Percentiles rank a stretch among this genome's conserved stretches.
Evolutionary conservation across 2,888 invertebrate species (phyloP).

Genomic region (Saturnia pavonia): DNA sequence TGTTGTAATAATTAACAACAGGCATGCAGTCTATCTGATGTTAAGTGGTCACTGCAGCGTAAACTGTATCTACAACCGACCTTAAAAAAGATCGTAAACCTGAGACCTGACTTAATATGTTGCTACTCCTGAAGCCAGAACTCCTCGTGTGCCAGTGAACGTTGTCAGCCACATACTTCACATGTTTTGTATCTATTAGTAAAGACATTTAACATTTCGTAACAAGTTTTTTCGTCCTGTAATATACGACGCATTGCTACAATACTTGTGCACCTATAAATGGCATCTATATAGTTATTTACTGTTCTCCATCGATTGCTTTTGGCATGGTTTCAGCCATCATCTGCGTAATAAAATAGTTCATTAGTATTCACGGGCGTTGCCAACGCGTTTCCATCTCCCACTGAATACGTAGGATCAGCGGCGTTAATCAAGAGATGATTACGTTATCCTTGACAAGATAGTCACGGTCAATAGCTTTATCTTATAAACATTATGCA

Average conservation of each 20-base stretch:
- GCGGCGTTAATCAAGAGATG: conserved; percentile 23
- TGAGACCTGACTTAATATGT: too few species aligned
- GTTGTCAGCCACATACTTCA: neutral
- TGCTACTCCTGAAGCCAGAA: too few species aligned
- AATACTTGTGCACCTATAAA: conserved; percentile 14
- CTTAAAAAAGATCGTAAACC: too few species aligned
- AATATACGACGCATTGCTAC: neutral
- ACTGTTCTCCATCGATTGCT: conserved; percentile 44
- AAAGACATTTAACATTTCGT: neutral
- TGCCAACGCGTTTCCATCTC: conserved; percentile 48
- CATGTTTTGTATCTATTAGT: neutral
- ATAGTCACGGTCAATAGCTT: neutral
- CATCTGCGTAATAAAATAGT: conserved; percentile 55
- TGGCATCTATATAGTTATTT: conserved; percentile 41
- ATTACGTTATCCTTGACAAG: conserved; percentile 18
- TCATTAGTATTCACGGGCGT: conserved; percentile 63
- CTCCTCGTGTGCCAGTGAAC: too few species aligned
- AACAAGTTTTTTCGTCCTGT: neutral
- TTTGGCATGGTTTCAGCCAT: conserved; percentile 65
- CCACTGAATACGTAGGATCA: conserved; percentile 41
- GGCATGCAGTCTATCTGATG: too few species aligned
- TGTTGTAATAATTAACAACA: too few species aligned
- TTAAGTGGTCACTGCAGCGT: too few species aligned
- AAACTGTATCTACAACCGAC: too few species aligned
- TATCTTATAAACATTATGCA: neutral